These are phyloP conservation scores for Apotomis betuletana DNA, from an alignment of 2,888 invertebrate species.

Conservation along the genomic window DNA sequence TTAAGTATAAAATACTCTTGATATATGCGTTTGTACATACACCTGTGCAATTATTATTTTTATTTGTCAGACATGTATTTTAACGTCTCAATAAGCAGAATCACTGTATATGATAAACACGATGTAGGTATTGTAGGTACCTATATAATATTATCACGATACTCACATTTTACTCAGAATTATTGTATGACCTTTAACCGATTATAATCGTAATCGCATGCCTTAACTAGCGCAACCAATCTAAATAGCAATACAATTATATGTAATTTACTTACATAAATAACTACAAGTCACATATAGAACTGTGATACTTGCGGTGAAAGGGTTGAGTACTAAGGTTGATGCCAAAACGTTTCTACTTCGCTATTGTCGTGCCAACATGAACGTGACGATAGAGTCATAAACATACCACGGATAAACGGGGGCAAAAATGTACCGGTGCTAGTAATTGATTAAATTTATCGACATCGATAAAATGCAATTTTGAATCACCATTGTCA, in stretches of 20 bases:
- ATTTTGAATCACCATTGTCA: too few relatives aligned
- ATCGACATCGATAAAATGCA: too few relatives aligned
- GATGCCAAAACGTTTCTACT: neutral
- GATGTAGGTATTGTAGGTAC: neutral
- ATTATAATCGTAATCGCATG: neutral
- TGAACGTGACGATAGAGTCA: too few relatives aligned
- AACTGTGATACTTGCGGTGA: conserved; percentile 8
- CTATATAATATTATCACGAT: neutral
- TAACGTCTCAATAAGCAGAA: too few relatives aligned
- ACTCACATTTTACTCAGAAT: neutral
- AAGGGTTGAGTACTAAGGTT: conserved; percentile 13
- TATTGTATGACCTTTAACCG: neutral
- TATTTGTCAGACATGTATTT: neutral
- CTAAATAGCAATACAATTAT: neutral
- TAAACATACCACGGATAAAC: too few relatives aligned
- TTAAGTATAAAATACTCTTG: neutral
- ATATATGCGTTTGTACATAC: neutral
- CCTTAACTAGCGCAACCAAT: neutral
- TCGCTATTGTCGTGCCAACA: too few relatives aligned
- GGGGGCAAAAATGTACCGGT: too few relatives aligned
- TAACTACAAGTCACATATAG: neutral
- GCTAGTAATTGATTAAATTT: too few relatives aligned
- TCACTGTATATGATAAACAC: too few relatives aligned
- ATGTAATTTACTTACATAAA: neutral
- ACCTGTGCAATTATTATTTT: neutral